Evolutionary conservation across 2,888 invertebrate genomes (phyloP), one percentile per base, ranked within the genome.

Genomic region (Carcina quercana): DNA sequence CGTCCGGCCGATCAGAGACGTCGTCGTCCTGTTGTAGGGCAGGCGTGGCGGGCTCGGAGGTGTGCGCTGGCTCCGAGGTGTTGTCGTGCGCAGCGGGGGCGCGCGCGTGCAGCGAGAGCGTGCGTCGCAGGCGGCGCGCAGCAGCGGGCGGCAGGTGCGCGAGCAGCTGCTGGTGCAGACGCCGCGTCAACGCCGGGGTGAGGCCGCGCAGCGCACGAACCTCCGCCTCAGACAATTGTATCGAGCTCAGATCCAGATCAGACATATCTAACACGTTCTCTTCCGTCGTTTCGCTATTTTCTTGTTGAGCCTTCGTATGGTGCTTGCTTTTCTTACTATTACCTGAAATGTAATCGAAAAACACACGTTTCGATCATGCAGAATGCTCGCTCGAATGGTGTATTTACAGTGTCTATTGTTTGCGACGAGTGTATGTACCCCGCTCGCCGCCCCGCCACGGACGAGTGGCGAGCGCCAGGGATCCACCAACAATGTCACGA

Each of bases 141-240:
- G 91, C 90, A 38, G 87, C 88, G 49, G 91, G 89, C 43, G 91
- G 89, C 58, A 91, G 66, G 62, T 89, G 89, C 45, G 90, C 88
- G 35, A 91, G 76, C 49, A 91, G 76, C 67, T 91, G 90, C 38
- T 87, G 88, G 78, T 91, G 91, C 59, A 91, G 88, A 24, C 90
- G 87, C 50, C 89, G 88, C 43, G 91, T 89, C 50, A 91, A 79
- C 45, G 88, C 90, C 17, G 91, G 91, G 47, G 91, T 91, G 45
- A 91, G 85, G 47, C 87, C 89, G 13, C 89, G 89, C 46, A 90
- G 75, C 42, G 90, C 69, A 59, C 88, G 87, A 55, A 89, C 79
- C 80, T 91, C 91, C 58, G 88, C 87, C 68, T 91, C 90, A 46
- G 89, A 88, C 39, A 91, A 75, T 66, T 88, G 87, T 52, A 91